These are phyloP conservation scores for Amblyopsis rosae DNA, from an alignment of 2,113 vertebrate species.

Conservation along the genomic window DNA sequence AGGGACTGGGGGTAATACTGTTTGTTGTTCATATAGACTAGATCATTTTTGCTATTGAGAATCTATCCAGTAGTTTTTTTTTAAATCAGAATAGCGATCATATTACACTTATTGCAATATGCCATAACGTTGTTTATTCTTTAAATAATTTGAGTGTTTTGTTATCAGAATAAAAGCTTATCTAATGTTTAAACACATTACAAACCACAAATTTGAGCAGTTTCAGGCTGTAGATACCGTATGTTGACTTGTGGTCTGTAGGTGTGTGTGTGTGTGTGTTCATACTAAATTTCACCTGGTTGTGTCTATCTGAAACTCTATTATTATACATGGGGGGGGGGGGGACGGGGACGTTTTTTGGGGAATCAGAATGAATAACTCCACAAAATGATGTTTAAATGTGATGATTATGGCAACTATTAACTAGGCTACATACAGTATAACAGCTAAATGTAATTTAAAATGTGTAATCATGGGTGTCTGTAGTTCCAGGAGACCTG, in stretches of 20 bases:
- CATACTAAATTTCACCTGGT: no score
- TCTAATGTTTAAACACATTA: slow-evolving; percentile 14
- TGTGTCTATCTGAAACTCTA: no score
- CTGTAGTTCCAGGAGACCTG: slow-evolving; percentile 92
- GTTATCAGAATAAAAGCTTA: slow-evolving; percentile 4
- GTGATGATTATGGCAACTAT: no score
- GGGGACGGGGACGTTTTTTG: no score
- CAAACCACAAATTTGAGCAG: background rate
- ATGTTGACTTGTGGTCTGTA: no score
- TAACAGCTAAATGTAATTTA: background rate
- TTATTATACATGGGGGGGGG: no score
- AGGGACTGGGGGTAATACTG: no score
- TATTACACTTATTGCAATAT: background rate
- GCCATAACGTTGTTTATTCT: background rate
- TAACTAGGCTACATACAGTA: background rate
- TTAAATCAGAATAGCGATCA: background rate
- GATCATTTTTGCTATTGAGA: no score
- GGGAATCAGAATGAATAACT: no score
- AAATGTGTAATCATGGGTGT: background rate
- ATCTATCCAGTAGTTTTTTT: no score
- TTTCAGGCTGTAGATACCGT: slow-evolving; percentile 2
- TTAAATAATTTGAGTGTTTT: background rate
- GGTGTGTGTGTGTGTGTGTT: no score
- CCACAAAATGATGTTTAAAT: background rate
- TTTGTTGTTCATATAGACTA: no score